Percentiles rank a stretch among this genome's conserved stretches.
Conservation (phyloP, 2,113 vertebrate species). For the Thunnus thynnus region DNA sequence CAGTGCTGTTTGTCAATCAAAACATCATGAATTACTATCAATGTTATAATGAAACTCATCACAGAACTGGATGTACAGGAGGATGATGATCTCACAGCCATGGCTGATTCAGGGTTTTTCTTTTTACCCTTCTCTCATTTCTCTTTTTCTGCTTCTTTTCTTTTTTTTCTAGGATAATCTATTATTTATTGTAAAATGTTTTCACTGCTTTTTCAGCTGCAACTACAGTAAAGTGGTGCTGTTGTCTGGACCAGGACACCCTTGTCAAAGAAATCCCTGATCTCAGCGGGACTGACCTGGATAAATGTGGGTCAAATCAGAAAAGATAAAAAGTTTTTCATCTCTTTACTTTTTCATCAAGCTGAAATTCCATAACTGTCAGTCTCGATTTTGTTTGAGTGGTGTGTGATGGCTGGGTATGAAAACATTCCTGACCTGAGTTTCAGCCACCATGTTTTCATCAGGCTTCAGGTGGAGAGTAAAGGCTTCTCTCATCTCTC, state of each 20-base stretch:
- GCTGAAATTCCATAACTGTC: slow-evolving; percentile 6
- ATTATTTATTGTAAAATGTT: slow-evolving; percentile 65
- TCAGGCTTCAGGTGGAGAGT: slow-evolving; percentile 94
- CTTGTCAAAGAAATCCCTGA: slow-evolving; percentile 44
- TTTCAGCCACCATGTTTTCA: slow-evolving; percentile 95
- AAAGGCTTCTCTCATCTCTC: slow-evolving; percentile 96
- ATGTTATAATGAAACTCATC: neutral
- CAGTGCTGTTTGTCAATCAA: neutral
- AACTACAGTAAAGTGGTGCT: slow-evolving; percentile 45
- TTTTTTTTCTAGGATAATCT: slow-evolving; percentile 39
- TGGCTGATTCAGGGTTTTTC: slow-evolving; percentile 2
- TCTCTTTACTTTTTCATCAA: slow-evolving; percentile 41
- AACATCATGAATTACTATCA: neutral
- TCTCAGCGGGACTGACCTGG: slow-evolving; percentile 55
- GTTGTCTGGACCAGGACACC: slow-evolving; percentile 37
- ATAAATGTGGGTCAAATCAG: slow-evolving; percentile 56
- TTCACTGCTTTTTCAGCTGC: slow-evolving; percentile 40
- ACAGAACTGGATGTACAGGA: neutral
- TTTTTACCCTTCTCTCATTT: slow-evolving; percentile 14
- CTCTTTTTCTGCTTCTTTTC: neutral
- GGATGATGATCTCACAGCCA: neutral
- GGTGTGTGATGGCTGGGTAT: neutral
- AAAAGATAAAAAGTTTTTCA: neutral
- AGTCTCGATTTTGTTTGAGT: slow-evolving; percentile 17
- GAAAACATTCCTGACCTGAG: slow-evolving; percentile 84